phyloP scores from a whole-genome alignment of 2,797 vertebrate species.

The Glossophaga mutica region DNA sequence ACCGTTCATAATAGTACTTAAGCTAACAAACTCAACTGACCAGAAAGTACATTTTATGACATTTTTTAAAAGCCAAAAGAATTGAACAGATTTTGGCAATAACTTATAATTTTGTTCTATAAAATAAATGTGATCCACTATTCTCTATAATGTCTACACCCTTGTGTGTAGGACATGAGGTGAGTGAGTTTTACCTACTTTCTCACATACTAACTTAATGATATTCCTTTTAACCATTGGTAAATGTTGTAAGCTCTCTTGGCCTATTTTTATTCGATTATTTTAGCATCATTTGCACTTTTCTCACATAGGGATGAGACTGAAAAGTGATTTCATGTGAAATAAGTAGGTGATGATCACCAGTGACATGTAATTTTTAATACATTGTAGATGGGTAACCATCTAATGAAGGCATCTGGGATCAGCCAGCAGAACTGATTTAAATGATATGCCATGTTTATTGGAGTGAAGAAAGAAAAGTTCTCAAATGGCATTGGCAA shows the following conservation, averaged over 20 bases:
- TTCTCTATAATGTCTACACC: neutral
- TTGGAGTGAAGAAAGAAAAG: neutral
- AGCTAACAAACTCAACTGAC: constrained; percentile 39
- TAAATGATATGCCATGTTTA: neutral
- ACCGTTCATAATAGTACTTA: constrained; percentile 29
- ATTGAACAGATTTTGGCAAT: neutral
- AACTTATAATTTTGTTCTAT: constrained; percentile 51
- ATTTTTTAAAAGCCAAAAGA: constrained; percentile 39
- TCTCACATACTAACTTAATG: constrained; percentile 36
- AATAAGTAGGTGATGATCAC: neutral
- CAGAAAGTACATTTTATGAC: constrained; percentile 42
- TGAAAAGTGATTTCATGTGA: neutral
- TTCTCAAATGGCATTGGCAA: neutral
- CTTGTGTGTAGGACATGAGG: neutral
- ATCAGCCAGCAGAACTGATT: neutral
- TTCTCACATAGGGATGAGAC: neutral
- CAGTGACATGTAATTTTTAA: neutral
- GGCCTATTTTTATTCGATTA: constrained; percentile 9
- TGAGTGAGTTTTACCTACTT: neutral
- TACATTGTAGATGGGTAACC: neutral
- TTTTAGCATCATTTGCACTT: neutral
- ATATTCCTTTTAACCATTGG: neutral
- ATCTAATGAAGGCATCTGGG: neutral
- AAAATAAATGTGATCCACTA: neutral
- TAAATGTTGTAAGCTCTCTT: neutral